Conservation (phyloP, 2,797 vertebrate genomes). For the Gorsachius magnificus region DNA sequence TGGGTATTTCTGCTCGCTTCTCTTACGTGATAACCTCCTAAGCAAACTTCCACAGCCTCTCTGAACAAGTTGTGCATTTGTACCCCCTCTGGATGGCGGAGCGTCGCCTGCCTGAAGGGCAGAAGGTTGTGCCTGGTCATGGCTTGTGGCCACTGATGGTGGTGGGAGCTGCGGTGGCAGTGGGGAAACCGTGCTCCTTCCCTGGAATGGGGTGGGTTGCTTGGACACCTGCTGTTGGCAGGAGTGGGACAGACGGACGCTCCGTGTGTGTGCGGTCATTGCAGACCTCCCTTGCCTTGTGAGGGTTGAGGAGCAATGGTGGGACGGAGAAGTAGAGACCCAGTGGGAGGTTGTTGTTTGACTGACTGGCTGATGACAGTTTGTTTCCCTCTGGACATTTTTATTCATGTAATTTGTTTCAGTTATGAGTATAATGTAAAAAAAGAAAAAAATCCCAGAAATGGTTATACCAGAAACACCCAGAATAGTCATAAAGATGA, state of each 20-base stretch:
- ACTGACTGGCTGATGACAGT: not conserved
- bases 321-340: not conserved
- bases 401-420: not conserved
- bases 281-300: not conserved
- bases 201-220: not conserved
- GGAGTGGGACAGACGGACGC: accelerated
- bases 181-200: accelerated
- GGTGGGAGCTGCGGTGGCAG: not conserved
- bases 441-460: not conserved
- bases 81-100: accelerated
- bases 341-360: not conserved
- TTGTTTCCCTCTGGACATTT: not conserved
- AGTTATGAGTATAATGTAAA: not conserved
- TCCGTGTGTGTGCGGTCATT: accelerated
- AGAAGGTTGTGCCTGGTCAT: not conserved
- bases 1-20: not conserved
- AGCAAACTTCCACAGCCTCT: not conserved
- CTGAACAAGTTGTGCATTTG: not conserved
- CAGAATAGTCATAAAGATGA: conserved; percentile 7
- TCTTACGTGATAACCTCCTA: not conserved
- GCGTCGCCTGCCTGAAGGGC: not conserved
- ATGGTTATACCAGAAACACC: not conserved
- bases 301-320: not conserved
- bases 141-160: not conserved
- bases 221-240: not conserved